Evolutionary conservation across 1,140 invertebrate genomes (phyloP), one percentile per base, ranked within the genome.

Genomic region (Callitettix versicolor): DNA sequence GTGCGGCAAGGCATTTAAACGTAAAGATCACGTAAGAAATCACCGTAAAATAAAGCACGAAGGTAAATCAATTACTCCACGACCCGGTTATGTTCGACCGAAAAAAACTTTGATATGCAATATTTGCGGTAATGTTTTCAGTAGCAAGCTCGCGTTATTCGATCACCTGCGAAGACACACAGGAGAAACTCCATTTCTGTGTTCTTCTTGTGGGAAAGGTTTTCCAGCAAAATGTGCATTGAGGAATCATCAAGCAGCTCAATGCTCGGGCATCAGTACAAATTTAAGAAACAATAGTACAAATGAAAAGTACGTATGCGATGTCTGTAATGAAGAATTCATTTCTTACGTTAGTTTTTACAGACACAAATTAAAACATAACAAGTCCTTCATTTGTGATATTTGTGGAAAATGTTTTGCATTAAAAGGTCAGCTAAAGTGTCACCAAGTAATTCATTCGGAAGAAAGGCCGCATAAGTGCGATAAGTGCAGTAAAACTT

Each of bases 401-500:
- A 52, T 58, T 7, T 60, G 59, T 33, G 44, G 50, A 9, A 60
- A 60, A 24, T 15, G 49, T 12, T 60, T 55, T 33, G 53, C 53
- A 12, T 54, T 60, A 5, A 58, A 58, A 36, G 60, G 59, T 60
- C 50, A 67, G 14, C 46, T 65, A 34, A 60, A 63, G 12, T 41
- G 53, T 9, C 65, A 67, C 52, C 47, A 58, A 15, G 48, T 55
- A 30, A 46, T 55, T 14, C 74, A 76, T 53, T 66, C 69, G 40
- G 61, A 71, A 21, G 61, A 71, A 11, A 67, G 71, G 47, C 72
- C 74, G 3, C 75, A 64, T 49, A 65, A 70, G 1, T 76, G 74
- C 58, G 69, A 70, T 30, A 62, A 69, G 36, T 76, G 74, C 53
- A 51, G 58, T 36, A 70, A 71, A 30, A 60, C 63, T 2, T 71